Base-by-base conservation (phyloP, 2,797 vertebrate genomes). In the Leptoclinus maculatus region DNA sequence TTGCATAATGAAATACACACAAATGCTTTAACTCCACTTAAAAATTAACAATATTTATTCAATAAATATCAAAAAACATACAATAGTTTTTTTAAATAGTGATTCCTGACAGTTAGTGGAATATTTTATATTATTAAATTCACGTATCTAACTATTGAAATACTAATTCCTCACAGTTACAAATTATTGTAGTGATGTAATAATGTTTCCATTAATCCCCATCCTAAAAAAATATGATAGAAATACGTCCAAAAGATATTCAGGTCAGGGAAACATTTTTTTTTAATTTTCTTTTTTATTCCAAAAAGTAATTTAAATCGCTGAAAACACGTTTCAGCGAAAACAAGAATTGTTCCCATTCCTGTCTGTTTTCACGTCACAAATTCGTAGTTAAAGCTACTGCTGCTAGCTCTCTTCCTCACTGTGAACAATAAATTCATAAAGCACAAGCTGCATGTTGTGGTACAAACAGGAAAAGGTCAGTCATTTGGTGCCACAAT, bases 401-500 rank as follows among this genome's bases (percentile, higher is more conserved):
- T 56, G 3, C 39, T 57, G 51, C 25, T 65, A 53, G 32, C 45
- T 13, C 43, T 70, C 14, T 56, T 74, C 49, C 36, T 71, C 51
- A 66, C 12, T 69, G 47, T 66, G 16, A 59, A 47, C 4, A 71
- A 7, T 12, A 49, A 74, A 71, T 23, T 34, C 39, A 71, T 21
- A 39, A 47, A 74, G 23, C 38, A 7, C 32, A 41, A 67, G 7
- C 41, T 68, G 36, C 4, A 71, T 23, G 11, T 27, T 67, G 23
- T 19, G 14, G 39, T 51, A 1, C 14, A 39, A 51, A 34, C 16
- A 25, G 53, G 21, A 67, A 60, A 43, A 76, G 32, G 14, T 32
- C 70, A 32, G 23, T 66, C 1, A 73, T 77, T 32, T 64, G 12
- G 74, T 67, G 27, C 27, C 25, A 36, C 76, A 36, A 72, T 25